Percentiles rank a stretch among this genome's conserved stretches.
phyloP scores from a whole-genome alignment of 2,888 invertebrate species.

The Panzeria rudis region DNA sequence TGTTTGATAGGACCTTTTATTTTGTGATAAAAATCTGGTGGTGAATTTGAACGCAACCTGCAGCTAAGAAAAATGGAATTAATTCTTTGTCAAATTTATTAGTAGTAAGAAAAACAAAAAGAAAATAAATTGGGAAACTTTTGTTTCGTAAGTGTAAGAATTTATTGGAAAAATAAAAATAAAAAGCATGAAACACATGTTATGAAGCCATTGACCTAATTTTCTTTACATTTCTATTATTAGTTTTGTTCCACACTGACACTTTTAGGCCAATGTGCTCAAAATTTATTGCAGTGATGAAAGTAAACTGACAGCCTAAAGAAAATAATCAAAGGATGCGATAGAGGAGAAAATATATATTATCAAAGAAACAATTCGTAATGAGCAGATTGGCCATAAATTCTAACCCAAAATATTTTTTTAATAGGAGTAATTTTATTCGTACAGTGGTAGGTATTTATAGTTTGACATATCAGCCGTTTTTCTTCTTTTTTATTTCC shows the following conservation, averaged over 20 bases:
- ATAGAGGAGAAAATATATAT: background rate
- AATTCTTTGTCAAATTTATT: background rate
- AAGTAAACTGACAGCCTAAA: constrained; percentile 21
- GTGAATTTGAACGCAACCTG: background rate
- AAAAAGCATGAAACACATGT: constrained; percentile 13
- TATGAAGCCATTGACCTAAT: constrained; percentile 35
- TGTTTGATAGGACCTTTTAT: background rate
- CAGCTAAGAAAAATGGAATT: background rate
- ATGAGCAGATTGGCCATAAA: background rate
- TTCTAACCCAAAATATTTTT: background rate
- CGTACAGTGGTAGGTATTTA: too few species aligned
- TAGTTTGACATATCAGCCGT: too few species aligned
- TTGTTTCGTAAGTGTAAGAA: background rate
- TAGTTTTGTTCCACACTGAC: constrained; percentile 5
- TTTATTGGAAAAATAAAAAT: background rate
- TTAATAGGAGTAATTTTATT: too few species aligned
- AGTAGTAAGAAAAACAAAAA: background rate
- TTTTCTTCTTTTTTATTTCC: too few species aligned
- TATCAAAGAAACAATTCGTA: background rate
- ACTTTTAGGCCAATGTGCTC: constrained; percentile 2
- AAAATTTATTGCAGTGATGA: constrained; percentile 20
- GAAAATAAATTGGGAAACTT: background rate
- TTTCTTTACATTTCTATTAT: constrained; percentile 1
- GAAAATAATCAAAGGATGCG: background rate
- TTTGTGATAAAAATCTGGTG: background rate